These are phyloP conservation scores for Erpetoichthys calabaricus DNA, from an alignment of 2,797 vertebrate species.

Conservation along the genomic window DNA sequence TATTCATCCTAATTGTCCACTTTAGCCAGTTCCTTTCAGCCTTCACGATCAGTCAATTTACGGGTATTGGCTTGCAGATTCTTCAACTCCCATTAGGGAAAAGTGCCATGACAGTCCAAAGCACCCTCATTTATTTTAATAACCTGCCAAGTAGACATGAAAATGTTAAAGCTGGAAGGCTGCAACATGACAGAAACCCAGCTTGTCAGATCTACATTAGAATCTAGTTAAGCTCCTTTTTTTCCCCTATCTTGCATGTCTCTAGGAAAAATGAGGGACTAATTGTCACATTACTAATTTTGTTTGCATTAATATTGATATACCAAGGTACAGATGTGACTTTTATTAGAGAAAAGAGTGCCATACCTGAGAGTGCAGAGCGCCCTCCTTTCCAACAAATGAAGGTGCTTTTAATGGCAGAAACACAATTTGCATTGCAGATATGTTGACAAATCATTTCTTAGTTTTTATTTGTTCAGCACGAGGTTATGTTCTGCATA, in stretches of 20 bases:
- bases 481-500: too few relatives aligned
- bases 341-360: too few relatives aligned
- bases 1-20: constrained; percentile 85
- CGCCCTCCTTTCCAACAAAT: too few relatives aligned
- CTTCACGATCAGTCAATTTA: constrained; percentile 79
- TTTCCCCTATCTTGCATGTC: constrained; percentile 50
- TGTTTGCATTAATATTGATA: constrained; percentile 58
- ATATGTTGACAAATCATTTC: too few relatives aligned
- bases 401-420: too few relatives aligned
- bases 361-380: too few relatives aligned
- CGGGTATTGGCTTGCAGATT: constrained; percentile 65
- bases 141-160: constrained; percentile 95
- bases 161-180: constrained; percentile 84
- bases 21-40: constrained; percentile 83
- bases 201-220: constrained; percentile 77
- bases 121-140: constrained; percentile 98
- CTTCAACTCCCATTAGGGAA: constrained; percentile 74
- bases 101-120: constrained; percentile 61
- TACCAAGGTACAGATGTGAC: constrained; percentile 22
- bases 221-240: constrained; percentile 69
- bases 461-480: too few relatives aligned
- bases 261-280: constrained; percentile 57
- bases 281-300: constrained; percentile 70
- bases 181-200: constrained; percentile 79
- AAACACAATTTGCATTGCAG: too few relatives aligned